A percentile compares a stretch with the other conserved stretches of the same genome.
Evolutionary conservation across 2,797 vertebrate genomes (phyloP).

Genomic region (Meda fulgida): DNA sequence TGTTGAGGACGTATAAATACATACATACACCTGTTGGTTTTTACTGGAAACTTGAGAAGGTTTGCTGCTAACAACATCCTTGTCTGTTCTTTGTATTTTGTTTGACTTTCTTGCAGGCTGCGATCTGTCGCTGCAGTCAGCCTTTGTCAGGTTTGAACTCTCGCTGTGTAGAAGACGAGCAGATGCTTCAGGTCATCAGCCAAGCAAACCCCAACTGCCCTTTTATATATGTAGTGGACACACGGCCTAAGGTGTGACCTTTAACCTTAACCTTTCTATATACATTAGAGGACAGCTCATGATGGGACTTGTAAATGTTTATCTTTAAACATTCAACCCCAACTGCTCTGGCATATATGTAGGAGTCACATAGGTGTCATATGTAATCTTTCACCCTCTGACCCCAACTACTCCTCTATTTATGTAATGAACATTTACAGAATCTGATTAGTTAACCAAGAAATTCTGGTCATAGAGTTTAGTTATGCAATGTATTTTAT

Average conservation of each 20-base stretch:
- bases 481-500: background rate
- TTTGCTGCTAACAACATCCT: background rate
- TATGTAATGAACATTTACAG: background rate
- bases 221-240: slow-evolving; percentile 87
- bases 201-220: slow-evolving; percentile 78
- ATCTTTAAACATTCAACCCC: slow-evolving; percentile 30
- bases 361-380: background rate
- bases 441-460: background rate
- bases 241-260: slow-evolving; percentile 80
- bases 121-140: slow-evolving; percentile 83
- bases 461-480: background rate
- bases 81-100: slow-evolving; percentile 21
- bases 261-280: slow-evolving; percentile 39
- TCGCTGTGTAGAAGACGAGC: slow-evolving; percentile 81
- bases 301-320: slow-evolving; percentile 20
- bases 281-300: background rate
- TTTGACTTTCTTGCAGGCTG: slow-evolving; percentile 71
- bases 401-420: background rate
- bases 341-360: background rate
- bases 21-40: too few species aligned
- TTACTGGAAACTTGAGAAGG: background rate
- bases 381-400: slow-evolving; percentile 34
- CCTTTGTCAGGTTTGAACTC: slow-evolving; percentile 80
- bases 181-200: slow-evolving; percentile 81
- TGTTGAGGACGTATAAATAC: background rate